Evolutionary conservation across 2,113 vertebrate genomes (phyloP).

Genomic region (Cisticola juncidis): DNA sequence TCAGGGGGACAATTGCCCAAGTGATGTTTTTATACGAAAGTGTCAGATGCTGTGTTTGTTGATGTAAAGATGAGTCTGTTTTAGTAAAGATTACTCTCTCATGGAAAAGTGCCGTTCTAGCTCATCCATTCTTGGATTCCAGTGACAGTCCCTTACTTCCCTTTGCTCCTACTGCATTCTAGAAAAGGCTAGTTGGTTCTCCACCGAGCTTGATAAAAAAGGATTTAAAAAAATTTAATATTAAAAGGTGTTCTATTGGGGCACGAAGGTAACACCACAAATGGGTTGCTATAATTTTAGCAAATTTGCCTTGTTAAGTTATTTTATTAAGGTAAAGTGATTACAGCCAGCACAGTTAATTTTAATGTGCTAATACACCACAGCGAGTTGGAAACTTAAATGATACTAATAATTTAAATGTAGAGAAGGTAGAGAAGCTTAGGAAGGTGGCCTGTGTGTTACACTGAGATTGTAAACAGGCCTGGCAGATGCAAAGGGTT

Average conservation of each 20-base stretch:
- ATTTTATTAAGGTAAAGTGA: constrained; percentile 73
- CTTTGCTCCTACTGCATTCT: constrained; percentile 59
- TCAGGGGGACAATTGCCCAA: neutral
- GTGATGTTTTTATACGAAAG: neutral
- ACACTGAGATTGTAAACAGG: constrained; percentile 33
- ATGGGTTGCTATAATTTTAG: constrained; percentile 76
- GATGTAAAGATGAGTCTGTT: neutral
- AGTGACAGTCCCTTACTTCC: constrained; percentile 34
- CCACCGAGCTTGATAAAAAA: constrained; percentile 51
- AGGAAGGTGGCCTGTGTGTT: constrained; percentile 72
- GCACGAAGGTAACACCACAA: constrained; percentile 75
- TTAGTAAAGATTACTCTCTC: neutral
- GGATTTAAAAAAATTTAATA: constrained; percentile 25
- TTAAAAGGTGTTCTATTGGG: constrained; percentile 56
- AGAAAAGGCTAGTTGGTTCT: constrained; percentile 74
- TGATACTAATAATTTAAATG: constrained; percentile 71
- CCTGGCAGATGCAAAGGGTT: constrained; percentile 27
- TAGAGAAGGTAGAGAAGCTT: constrained; percentile 61
- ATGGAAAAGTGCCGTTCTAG: neutral
- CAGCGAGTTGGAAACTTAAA: constrained; percentile 73
- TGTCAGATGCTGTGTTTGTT: neutral
- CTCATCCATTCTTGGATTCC: constrained; percentile 18
- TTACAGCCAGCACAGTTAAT: constrained; percentile 77
- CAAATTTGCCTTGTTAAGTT: constrained; percentile 73
- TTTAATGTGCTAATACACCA: constrained; percentile 76